A percentile compares a stretch with the other conserved stretches of the same genome.
phyloP scores from a whole-genome alignment of 2,797 vertebrate genomes.

The Danio aesculapii region DNA sequence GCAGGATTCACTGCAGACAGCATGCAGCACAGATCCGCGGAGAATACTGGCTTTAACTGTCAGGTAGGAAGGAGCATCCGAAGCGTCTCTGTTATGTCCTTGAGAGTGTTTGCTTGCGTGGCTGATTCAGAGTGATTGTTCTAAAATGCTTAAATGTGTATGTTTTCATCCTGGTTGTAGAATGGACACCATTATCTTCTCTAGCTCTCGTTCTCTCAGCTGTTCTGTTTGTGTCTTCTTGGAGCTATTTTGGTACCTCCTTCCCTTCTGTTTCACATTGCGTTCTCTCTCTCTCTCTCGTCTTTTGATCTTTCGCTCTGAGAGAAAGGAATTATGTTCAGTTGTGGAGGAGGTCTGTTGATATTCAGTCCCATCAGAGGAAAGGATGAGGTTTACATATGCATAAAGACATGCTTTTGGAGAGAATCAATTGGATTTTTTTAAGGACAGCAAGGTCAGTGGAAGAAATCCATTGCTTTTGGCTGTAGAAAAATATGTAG shows the following conservation, averaged over 20 bases:
- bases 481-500: background rate
- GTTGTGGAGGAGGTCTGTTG: constrained; percentile 17
- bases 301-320: background rate
- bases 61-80: constrained; percentile 59
- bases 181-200: background rate
- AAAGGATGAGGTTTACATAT: constrained; percentile 4
- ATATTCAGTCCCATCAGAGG: background rate
- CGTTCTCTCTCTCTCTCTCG: background rate
- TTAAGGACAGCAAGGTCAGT: background rate
- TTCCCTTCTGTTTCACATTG: background rate
- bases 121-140: constrained; percentile 26
- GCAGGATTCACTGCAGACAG: constrained; percentile 39
- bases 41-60: constrained; percentile 59
- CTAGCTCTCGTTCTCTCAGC: background rate
- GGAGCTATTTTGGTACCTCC: constrained; percentile 29
- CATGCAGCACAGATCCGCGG: constrained; percentile 60
- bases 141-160: constrained; percentile 13
- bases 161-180: background rate
- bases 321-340: constrained; percentile 14
- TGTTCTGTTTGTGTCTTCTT: constrained; percentile 26
- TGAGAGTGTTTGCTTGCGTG: constrained; percentile 26
- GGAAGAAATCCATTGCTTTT: background rate
- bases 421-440: background rate
- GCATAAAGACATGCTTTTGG: background rate
- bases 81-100: constrained; percentile 26